phyloP scores from a whole-genome alignment of 1,140 invertebrate species.

The Octopus sinensis region DNA sequence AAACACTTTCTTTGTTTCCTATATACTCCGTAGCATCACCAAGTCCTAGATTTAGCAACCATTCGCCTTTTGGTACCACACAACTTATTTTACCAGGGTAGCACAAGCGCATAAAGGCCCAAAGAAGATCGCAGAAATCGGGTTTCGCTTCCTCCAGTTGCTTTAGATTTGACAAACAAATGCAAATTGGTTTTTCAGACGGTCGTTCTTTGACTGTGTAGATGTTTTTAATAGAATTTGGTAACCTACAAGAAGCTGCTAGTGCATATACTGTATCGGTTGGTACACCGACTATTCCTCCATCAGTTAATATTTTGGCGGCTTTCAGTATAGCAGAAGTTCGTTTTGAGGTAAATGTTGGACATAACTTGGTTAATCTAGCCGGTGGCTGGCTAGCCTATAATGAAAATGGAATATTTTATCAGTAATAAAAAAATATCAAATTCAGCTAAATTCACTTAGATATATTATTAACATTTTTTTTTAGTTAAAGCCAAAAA shows the following conservation, averaged over 20 bases:
- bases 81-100: conserved; percentile 45
- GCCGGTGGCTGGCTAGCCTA: too few species aligned
- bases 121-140: conserved; percentile 33
- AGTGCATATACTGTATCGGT: conserved; percentile 47
- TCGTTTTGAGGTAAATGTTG: conserved; percentile 35
- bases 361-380: conserved; percentile 22
- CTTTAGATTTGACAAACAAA: conserved; percentile 40
- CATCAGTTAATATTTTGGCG: conserved; percentile 33
- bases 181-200: conserved; percentile 43
- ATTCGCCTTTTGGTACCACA: conserved; percentile 41
- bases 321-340: conserved; percentile 31
- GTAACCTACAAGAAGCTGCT: conserved; percentile 39
- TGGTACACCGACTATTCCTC: conserved; percentile 38
- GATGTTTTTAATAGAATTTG: conserved; percentile 36
- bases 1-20: conserved; percentile 39
- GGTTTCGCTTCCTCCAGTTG: conserved; percentile 37
- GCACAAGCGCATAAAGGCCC: conserved; percentile 39
- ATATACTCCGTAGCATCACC: conserved; percentile 33
- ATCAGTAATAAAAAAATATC: too few species aligned
- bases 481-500: too few species aligned
- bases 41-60: conserved; percentile 37
- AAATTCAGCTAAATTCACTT: too few species aligned
- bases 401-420: too few species aligned
- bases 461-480: too few species aligned
- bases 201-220: conserved; percentile 43